Evolutionary conservation across 2,797 vertebrate species (phyloP), one percentile per base, ranked within the genome.

Genomic region (Schizothorax lantsangensis): DNA sequence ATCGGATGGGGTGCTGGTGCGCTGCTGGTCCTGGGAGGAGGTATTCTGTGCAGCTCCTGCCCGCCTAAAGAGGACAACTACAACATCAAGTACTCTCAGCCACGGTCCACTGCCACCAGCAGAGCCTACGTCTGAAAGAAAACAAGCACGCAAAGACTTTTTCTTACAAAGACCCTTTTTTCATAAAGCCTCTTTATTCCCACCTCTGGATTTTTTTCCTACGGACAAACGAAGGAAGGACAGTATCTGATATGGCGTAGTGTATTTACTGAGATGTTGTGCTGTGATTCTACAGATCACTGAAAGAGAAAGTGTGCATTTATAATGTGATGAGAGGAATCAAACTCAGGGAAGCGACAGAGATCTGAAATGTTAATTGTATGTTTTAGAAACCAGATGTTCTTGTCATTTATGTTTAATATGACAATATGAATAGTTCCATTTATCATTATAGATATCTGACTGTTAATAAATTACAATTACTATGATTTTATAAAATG

Each of bases 1-100:
- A 94, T 99, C 6, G 98, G 98, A 90, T 99, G 96, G 96, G 98
- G 96, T 0, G 92, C 96, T 0, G 94, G 97, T 0, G 96, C 93
- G 0, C 93, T 99, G 7, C 94, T 98, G 72, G 52, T 98, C 84
- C 92, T 99, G 0, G 97, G 97, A 0, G 98, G 98, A 0, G 96
- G 68, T 1, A 94, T 99, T 73, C 96, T 99, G 14, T 98, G 95
- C 91, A 95, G 94, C 90, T 95, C 94, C 57, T 96, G 95, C 77
- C 96, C 94, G 0, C 90, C 89, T 14, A 93, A 93, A 23, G 88
- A 95, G 0, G 87, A 91, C 6, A 91, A 90, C 5, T 91, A 93
- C 49, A 93, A 93, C 66, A 92, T 92, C 3, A 95, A 94, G 88
- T 96, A 96, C 88, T 30, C 89, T 2, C 90, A 89, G 0, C 92